Conservation (phyloP, 2,113 vertebrate genomes). For the Oncorhynchus mykiss region DNA sequence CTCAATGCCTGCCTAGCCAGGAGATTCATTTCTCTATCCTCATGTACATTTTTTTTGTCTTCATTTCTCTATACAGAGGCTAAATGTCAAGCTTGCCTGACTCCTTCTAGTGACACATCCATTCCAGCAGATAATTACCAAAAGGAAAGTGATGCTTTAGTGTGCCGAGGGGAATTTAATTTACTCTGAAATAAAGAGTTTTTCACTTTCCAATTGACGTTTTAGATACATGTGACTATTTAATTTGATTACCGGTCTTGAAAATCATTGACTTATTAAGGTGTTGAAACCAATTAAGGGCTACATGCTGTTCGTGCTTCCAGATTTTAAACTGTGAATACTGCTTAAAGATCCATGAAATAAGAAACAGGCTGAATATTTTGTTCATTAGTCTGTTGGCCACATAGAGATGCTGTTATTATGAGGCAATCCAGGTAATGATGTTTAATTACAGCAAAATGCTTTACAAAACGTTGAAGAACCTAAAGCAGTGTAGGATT, state of each 20-base stretch:
- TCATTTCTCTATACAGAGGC: slow-evolving; percentile 96
- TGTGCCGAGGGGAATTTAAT: slow-evolving; percentile 99
- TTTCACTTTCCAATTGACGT: slow-evolving; percentile 88
- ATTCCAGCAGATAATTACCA: slow-evolving; percentile 99
- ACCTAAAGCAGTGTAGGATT: slow-evolving; percentile 28
- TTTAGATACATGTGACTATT: slow-evolving; percentile 95
- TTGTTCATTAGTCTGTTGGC: slow-evolving; percentile 56
- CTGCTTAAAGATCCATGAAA: slow-evolving; percentile 94
- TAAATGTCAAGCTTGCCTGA: slow-evolving; percentile 98
- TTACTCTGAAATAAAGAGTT: slow-evolving; percentile 99
- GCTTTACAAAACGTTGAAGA: slow-evolving; percentile 41
- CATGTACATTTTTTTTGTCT: slow-evolving; percentile 98
- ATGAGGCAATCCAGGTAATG: slow-evolving; percentile 60
- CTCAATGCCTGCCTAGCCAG: slow-evolving; percentile 83
- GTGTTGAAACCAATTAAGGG: slow-evolving; percentile 94
- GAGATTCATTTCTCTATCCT: slow-evolving; percentile 96
- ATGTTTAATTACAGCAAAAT: slow-evolving; percentile 70
- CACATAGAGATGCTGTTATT: slow-evolving; percentile 67
- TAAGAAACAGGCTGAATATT: slow-evolving; percentile 71
- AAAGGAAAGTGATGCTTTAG: slow-evolving; percentile 99
- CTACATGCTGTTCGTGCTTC: slow-evolving; percentile 82
- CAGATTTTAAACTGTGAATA: slow-evolving; percentile 81
- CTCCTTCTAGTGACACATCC: slow-evolving; percentile 98
- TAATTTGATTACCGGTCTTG: slow-evolving; percentile 97
- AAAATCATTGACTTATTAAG: slow-evolving; percentile 94